Evolutionary conservation across 2,888 invertebrate genomes (phyloP), one percentile per base, ranked within the genome.

Genomic region (Thymelicus acteon): DNA sequence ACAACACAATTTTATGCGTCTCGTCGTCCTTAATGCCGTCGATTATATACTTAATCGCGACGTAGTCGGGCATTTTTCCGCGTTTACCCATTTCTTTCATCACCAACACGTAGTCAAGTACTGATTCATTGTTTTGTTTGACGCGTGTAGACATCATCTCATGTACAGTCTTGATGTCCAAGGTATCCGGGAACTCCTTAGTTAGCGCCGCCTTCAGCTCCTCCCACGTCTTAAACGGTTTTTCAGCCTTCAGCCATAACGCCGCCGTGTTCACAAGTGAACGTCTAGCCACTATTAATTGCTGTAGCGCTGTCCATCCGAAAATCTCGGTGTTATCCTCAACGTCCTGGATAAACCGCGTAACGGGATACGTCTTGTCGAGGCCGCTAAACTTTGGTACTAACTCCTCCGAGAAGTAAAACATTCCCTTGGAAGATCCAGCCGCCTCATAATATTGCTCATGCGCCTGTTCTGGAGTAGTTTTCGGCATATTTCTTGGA

Each of bases 11-110:
- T 57, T 79, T 80, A 49, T 78, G 76, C 0, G 13, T 19, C n/a
- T 76, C 74, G 0, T 40, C 13, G 62, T 78, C 78, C 0, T 5
- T 7, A 7, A 80, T 78, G 1, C 77, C 78, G 13, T 79, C 77
- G 0, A 78, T 71, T 4, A 78, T 76, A 52, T 80, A 78, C 61
- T 78, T 61, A 6, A 79, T 76, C 0, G 77, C 72, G 0, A 78
- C 75, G 62, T 79, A 77, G 40, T 78, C 78, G 0, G 76, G 74
- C 3, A 81, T 62, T 52, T 77, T 79, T 0, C 71, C 78, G 0
- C 77, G 49, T 49, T 72, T 75, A 0, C 19, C 19, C 19, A 19
- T 0, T 19, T 19, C 19, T 19, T 19, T 19, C 19, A 19, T 19
- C 19, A 19, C 76, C 78, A 78, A 62, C 75, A 79, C 73, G 44